Evolutionary conservation across 2,888 invertebrate species (phyloP).

Genomic region (Caenorhabditis sp.): DNA sequence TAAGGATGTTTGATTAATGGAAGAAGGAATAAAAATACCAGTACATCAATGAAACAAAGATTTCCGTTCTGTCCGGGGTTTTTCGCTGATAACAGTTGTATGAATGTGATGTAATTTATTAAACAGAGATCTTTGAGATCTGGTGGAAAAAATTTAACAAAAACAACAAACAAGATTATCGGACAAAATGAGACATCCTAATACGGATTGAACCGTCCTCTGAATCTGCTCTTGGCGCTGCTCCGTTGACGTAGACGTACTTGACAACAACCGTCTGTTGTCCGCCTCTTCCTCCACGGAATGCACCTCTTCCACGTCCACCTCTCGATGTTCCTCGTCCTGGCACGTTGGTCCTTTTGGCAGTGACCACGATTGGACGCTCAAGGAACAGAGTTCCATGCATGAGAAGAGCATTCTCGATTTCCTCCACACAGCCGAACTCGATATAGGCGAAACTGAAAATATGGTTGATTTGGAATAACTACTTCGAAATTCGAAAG

Average conservation of each 20-base stretch:
- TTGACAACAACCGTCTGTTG: not conserved
- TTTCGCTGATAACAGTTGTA: too few relatives aligned
- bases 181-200: not conserved
- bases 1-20: slow-evolving; percentile 1
- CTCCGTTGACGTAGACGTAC: not conserved
- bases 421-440: not conserved
- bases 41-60: not conserved
- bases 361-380: not conserved
- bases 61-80: too few relatives aligned
- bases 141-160: too few relatives aligned
- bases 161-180: too few relatives aligned
- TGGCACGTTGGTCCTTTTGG: slow-evolving; percentile 25
- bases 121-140: too few relatives aligned
- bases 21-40: too few relatives aligned
- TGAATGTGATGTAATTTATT: too few relatives aligned
- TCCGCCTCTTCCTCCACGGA: slow-evolving; percentile 6
- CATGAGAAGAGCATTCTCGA: slow-evolving; percentile 3
- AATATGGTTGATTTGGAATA: not conserved
- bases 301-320: not conserved
- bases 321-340: not conserved
- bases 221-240: slow-evolving; percentile 1
- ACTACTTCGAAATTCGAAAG: not conserved
- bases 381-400: not conserved
- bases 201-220: not conserved
- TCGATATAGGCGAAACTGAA: slow-evolving; percentile 24